Conservation (phyloP, 2,797 vertebrate species). For the Catamblyrhynchus diadema region DNA sequence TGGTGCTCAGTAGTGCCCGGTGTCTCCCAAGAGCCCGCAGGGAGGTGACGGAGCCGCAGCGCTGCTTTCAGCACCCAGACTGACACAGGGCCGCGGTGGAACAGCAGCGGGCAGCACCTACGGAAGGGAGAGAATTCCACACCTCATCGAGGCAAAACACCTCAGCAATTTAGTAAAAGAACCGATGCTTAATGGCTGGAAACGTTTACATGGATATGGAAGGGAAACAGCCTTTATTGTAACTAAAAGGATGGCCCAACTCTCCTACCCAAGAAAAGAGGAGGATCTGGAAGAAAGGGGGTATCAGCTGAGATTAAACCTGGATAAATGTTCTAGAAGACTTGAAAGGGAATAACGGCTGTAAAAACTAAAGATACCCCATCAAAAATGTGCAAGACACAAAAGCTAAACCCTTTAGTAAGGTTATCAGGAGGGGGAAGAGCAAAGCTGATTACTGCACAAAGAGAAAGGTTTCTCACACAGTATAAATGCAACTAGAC, state of each 20-base stretch:
- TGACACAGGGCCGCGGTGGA: not conserved
- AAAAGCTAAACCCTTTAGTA: not conserved
- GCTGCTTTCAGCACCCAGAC: not conserved
- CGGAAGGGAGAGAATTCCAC: not conserved
- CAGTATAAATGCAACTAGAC: not conserved
- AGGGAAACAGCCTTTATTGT: not conserved
- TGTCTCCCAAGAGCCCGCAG: not conserved
- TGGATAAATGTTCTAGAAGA: not conserved
- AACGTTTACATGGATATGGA: not conserved
- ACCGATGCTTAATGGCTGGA: not conserved
- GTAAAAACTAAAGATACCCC: not conserved
- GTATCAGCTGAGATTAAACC: not conserved
- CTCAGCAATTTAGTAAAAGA: not conserved
- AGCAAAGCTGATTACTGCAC: not conserved
- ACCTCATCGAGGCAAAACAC: not conserved
- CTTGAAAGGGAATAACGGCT: not conserved
- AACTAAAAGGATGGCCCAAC: not conserved
- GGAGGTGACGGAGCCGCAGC: fast-evolving
- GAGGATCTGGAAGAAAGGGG: not conserved
- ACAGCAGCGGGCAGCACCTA: not conserved
- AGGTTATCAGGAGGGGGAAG: not conserved
- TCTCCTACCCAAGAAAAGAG: not conserved
- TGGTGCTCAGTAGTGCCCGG: fast-evolving
- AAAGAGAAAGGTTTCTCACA: not conserved
- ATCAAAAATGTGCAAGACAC: not conserved